These are phyloP conservation scores for Lymantria monacha DNA, from an alignment of 2,888 invertebrate genomes.

Conservation along the genomic window DNA sequence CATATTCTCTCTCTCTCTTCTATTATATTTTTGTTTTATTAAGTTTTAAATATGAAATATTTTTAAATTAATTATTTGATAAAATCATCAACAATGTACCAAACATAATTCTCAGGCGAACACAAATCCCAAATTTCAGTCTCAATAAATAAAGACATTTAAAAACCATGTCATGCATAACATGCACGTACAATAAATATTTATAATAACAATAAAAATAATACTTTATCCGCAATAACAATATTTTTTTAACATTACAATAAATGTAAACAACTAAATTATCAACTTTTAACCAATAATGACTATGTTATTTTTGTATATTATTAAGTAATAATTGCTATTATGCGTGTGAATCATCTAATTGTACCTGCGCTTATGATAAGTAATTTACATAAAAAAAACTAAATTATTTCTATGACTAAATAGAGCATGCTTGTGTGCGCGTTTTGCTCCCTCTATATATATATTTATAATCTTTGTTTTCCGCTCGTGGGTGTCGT, in stretches of 20 bases:
- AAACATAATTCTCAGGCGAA: constrained; percentile 19
- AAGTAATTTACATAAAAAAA: constrained; percentile 37
- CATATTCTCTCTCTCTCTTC: too few species aligned
- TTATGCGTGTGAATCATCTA: constrained; percentile 52
- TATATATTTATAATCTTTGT: constrained; percentile 13
- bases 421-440: constrained; percentile 61
- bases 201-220: constrained; percentile 30
- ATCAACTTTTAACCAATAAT: too few species aligned
- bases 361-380: constrained; percentile 67
- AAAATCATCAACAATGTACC: too few species aligned
- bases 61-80: too few species aligned
- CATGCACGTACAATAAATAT: constrained; percentile 34
- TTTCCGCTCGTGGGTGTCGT: too few species aligned
- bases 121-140: constrained; percentile 38
- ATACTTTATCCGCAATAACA: constrained; percentile 33
- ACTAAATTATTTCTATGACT: constrained; percentile 54
- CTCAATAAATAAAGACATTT: constrained; percentile 29
- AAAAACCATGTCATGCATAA: constrained; percentile 30
- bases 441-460: constrained; percentile 57
- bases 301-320: too few species aligned
- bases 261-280: neutral
- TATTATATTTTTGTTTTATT: too few species aligned
- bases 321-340: constrained; percentile 8
- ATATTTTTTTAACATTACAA: constrained; percentile 16
- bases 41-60: neutral